Conservation (phyloP, 2,888 invertebrate species). For the Acanthosepion esculentum region DNA sequence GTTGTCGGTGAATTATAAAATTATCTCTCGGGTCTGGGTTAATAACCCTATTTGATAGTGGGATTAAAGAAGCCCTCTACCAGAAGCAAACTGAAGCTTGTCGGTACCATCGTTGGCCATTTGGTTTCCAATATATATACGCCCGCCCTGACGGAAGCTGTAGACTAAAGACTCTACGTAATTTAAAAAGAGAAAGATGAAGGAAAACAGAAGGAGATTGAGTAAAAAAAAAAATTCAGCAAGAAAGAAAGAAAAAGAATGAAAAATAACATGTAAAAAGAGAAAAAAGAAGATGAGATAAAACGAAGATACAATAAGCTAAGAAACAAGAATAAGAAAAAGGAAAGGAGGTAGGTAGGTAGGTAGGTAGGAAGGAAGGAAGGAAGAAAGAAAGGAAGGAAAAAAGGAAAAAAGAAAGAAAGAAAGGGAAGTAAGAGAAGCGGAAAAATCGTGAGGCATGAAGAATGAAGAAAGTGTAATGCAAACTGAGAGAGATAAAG, state of each 20-base stretch:
- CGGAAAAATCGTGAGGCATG: too few species aligned
- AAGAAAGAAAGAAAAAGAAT: neutral
- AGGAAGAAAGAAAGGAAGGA: too few species aligned
- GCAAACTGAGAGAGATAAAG: too few species aligned
- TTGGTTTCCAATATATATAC: neutral
- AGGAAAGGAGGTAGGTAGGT: too few species aligned
- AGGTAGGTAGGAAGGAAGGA: too few species aligned
- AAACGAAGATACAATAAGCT: too few species aligned
- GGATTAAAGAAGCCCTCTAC: neutral
- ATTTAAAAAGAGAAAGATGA: neutral
- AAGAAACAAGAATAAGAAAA: too few species aligned
- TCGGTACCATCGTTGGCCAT: neutral
- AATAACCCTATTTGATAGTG: constrained; percentile 33
- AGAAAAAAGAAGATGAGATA: too few species aligned
- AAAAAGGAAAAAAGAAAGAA: too few species aligned
- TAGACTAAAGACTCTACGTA: neutral
- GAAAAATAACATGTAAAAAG: too few species aligned
- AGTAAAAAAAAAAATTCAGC: neutral
- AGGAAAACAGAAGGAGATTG: neutral
- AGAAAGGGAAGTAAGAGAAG: too few species aligned
- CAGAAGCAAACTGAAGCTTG: neutral
- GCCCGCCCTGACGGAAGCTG: neutral
- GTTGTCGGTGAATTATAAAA: constrained; percentile 33
- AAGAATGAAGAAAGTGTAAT: too few species aligned
- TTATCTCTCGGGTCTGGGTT: constrained; percentile 33